Conservation (phyloP, 2,888 invertebrate species). For the Griposia aprilina region DNA sequence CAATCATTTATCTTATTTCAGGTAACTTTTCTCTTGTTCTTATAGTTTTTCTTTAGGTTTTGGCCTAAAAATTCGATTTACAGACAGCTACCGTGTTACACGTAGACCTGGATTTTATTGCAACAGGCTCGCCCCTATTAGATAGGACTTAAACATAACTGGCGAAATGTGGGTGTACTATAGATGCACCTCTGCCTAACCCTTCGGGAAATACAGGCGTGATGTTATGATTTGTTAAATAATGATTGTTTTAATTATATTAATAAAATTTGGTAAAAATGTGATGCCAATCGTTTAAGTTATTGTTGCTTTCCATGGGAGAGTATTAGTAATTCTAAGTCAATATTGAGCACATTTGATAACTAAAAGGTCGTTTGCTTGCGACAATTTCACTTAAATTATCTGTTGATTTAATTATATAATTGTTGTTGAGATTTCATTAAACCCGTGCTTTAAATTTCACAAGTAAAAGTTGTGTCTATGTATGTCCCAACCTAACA, state of each 20-base stretch:
- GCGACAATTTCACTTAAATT: conserved; percentile 1
- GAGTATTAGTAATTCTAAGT: background rate
- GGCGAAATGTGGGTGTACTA: background rate
- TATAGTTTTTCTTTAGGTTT: background rate
- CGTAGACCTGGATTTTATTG: background rate
- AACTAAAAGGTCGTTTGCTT: too few relatives aligned
- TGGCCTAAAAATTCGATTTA: background rate
- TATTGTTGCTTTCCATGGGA: background rate
- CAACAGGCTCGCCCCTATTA: background rate
- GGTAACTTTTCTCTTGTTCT: background rate
- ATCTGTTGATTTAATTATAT: background rate
- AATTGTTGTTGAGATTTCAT: background rate
- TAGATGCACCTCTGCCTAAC: background rate
- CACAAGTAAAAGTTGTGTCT: background rate
- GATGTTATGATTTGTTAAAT: background rate
- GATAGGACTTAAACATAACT: background rate
- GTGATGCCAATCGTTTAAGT: conserved; percentile 20
- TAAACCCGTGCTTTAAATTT: background rate
- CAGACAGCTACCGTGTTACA: background rate
- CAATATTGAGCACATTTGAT: background rate
- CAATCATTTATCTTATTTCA: background rate
- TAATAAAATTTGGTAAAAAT: background rate
- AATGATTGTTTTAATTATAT: background rate
- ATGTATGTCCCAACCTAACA: background rate
- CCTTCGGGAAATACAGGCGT: too few relatives aligned